Conservation (phyloP, 2,113 vertebrate species). For the Ondatra zibethicus region DNA sequence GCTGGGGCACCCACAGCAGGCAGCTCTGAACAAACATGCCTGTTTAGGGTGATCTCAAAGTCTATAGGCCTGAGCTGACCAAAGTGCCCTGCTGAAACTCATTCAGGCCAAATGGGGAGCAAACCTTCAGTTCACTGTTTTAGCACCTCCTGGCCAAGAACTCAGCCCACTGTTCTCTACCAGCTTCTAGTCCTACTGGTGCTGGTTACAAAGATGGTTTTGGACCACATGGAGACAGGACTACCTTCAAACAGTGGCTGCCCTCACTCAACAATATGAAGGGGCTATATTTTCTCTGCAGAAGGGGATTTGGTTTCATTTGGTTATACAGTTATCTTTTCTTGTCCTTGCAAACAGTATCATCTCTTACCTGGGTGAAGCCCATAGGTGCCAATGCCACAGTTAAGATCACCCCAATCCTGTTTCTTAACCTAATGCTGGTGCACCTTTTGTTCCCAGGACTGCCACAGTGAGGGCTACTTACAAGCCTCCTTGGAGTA, state of each 20-base stretch:
- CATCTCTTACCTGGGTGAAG: background rate
- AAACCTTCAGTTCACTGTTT: background rate
- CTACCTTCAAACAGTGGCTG: background rate
- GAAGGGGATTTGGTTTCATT: background rate
- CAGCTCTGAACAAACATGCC: background rate
- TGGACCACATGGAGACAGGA: background rate
- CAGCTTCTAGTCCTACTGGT: background rate
- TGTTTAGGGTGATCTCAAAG: background rate
- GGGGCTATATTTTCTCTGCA: fast-evolving
- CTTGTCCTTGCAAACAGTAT: background rate
- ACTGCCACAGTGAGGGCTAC: background rate
- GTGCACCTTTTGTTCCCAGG: background rate
- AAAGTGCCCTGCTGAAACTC: fast-evolving
- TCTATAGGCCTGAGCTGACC: background rate
- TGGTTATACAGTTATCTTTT: background rate
- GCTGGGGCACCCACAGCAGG: background rate
- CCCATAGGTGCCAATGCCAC: background rate
- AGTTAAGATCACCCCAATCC: background rate
- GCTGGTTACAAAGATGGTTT: background rate
- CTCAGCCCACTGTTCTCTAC: background rate
- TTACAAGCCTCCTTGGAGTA: background rate
- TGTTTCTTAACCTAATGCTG: background rate
- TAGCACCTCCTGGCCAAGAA: background rate
- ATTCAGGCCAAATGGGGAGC: background rate
- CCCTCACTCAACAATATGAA: background rate